These are phyloP conservation scores for Astropecten irregularis DNA, from an alignment of 53 echinoderm and acorn worm genomes.

Conservation along the genomic window DNA sequence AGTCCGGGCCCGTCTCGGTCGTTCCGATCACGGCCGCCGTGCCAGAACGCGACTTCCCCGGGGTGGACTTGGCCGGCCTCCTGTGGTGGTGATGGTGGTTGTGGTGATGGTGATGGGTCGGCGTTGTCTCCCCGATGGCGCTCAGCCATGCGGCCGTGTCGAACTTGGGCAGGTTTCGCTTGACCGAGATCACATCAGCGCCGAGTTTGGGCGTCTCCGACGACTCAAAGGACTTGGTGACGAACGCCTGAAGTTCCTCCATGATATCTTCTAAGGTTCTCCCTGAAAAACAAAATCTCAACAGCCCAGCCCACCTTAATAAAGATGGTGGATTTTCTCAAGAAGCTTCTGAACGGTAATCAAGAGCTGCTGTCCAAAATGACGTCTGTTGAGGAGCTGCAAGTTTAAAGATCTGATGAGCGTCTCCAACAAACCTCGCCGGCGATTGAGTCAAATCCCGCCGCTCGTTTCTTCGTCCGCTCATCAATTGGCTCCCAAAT, in stretches of 20 bases:
- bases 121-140: slow-evolving; percentile 54
- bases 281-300: background rate
- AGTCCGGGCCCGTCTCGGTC: background rate
- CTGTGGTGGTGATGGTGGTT: background rate
- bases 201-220: slow-evolving; percentile 46
- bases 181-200: slow-evolving; percentile 46
- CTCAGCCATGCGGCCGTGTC: slow-evolving; percentile 80
- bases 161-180: slow-evolving; percentile 77
- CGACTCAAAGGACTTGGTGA: slow-evolving; percentile 94
- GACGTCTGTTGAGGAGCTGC: background rate
- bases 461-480: background rate
- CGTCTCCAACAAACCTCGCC: too few relatives aligned
- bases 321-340: too few relatives aligned
- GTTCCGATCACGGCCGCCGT: background rate
- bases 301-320: background rate
- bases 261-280: slow-evolving; percentile 53
- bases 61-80: background rate
- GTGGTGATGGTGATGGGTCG: background rate
- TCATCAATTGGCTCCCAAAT: slow-evolving; percentile 1
- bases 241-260: slow-evolving; percentile 96
- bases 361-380: background rate
- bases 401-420: too few relatives aligned
- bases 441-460: too few relatives aligned
- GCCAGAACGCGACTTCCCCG: background rate
- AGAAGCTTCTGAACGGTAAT: background rate